Evolutionary conservation across 1,140 invertebrate species (phyloP), one percentile per base, ranked within the genome.

Genomic region (Oscheius sp.): DNA sequence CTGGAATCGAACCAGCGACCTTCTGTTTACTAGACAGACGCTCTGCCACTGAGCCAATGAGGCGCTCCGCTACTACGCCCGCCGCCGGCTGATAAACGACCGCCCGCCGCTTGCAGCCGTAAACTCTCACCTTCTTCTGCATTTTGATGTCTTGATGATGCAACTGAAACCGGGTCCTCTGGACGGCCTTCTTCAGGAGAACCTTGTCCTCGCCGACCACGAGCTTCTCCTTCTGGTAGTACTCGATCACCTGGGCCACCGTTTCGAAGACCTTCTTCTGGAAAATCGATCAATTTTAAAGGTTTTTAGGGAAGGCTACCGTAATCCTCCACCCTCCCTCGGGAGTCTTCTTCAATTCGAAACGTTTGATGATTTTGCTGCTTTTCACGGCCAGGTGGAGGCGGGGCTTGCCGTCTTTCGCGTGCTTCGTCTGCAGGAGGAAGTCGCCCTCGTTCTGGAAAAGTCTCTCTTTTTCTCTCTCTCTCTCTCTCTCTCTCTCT

Each of bases 1-100:
- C 77, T 78, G 77, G 77, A 79, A 78, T 78, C 77, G 77, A 78
- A 78, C 77, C 77, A 79, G 77, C 77, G 77, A 78, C 71, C 76
- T 78, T 79, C 77, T 79, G 77, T 78, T 78, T 74, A 79, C 71
- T 79, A 78, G 72, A 79, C 77, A 79, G 77, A 79, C 77, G 73
- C 72, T 77, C 73, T 76, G 68, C 73, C 77, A 55, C 73, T 77
- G 76, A 78, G 77, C 74, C 77, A 78, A 78, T 78, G 74, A 78
- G 77, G 77, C 77, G 72, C 26, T 10, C n/a, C n/a, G n/a, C n/a
- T n/a, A n/a, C n/a, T n/a, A n/a, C n/a, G n/a, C n/a, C n/a, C n/a
- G n/a, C n/a, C n/a, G n/a, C n/a, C n/a, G n/a, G n/a, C n/a, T n/a
- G n/a, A n/a, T n/a, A n/a, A n/a, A n/a, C n/a, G n/a, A n/a, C 23